Conservation (phyloP, 2,113 vertebrate species). For the Syrmaticus mikado region DNA sequence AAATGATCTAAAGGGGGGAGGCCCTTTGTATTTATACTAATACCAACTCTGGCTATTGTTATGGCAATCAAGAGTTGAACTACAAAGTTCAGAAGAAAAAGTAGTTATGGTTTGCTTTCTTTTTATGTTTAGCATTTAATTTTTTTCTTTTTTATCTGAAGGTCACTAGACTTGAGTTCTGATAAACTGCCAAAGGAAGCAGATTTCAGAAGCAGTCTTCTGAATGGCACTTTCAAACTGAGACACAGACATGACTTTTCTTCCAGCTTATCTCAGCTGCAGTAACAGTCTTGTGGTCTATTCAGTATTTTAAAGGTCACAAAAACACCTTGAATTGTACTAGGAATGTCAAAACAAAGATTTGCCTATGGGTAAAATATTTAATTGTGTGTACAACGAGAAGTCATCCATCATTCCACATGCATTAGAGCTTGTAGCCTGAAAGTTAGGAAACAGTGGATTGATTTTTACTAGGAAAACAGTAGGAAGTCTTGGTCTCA, state of each 20-base stretch:
- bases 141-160: not conserved
- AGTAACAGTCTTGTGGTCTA: not conserved
- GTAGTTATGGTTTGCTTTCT: not conserved
- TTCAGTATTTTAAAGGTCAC: conserved; percentile 29
- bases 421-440: not conserved
- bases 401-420: conserved; percentile 8
- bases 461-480: not conserved
- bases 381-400: conserved; percentile 16
- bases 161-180: conserved; percentile 18
- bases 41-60: not conserved
- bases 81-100: not conserved
- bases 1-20: not conserved
- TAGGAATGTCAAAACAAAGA: not conserved
- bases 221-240: not conserved
- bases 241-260: not conserved
- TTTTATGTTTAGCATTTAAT: not conserved
- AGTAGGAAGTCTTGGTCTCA: not conserved
- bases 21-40: not conserved
- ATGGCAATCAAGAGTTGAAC: not conserved
- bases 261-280: conserved; percentile 30
- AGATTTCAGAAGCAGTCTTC: conserved; percentile 16
- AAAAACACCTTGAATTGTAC: not conserved
- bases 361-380: conserved; percentile 30
- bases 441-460: not conserved
- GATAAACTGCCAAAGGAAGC: conserved; percentile 5